phyloP scores from a whole-genome alignment of 2,888 invertebrate species.

The Eristalis pertinax region DNA sequence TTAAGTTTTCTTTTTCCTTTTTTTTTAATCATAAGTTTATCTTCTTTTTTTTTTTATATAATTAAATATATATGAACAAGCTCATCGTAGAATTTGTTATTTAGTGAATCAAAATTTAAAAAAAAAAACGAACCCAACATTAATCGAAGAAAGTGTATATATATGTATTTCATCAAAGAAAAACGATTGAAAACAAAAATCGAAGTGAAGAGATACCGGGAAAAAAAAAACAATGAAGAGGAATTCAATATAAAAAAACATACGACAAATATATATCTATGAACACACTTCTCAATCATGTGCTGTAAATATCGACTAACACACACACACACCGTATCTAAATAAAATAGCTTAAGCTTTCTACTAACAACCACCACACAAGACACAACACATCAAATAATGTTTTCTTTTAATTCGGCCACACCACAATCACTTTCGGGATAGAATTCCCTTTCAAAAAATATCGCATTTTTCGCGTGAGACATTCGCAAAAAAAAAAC shows the following conservation, averaged over 20 bases:
- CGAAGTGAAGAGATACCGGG: conserved; percentile 42
- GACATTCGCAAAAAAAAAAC: background rate
- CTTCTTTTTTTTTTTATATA: background rate
- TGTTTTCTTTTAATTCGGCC: background rate
- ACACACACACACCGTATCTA: conserved; percentile 14
- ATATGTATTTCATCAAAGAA: conserved; percentile 14
- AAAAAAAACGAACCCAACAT: background rate
- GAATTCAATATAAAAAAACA: background rate
- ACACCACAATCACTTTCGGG: background rate
- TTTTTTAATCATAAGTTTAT: conserved; percentile 10
- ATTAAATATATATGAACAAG: background rate
- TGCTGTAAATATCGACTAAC: conserved; percentile 55
- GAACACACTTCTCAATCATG: conserved; percentile 9
- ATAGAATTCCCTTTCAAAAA: conserved; percentile 5
- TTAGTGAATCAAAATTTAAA: background rate
- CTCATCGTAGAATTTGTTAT: background rate
- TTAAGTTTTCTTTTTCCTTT: conserved; percentile 8
- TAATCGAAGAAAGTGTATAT: conserved; percentile 46
- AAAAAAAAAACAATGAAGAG: conserved; percentile 46
- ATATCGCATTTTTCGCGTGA: conserved; percentile 7
- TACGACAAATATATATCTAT: conserved; percentile 22
- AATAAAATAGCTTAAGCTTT: conserved; percentile 45
- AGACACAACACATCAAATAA: background rate
- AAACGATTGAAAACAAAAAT: background rate
- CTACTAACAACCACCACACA: conserved; percentile 19